Evolutionary conservation across 53 echinoderm and acorn worm species (phyloP).

Genomic region (Actinopyga echinites): DNA sequence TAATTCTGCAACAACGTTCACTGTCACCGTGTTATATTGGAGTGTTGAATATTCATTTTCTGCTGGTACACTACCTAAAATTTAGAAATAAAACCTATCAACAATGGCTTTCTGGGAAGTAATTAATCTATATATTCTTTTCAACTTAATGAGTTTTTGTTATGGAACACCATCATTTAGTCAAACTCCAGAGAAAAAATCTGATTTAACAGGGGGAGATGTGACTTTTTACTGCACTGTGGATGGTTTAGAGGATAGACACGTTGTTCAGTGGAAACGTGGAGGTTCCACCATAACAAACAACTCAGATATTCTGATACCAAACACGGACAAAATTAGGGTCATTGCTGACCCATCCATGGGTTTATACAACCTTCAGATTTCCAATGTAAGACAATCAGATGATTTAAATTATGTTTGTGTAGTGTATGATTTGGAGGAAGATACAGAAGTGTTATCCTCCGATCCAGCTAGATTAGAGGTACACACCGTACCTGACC

Average conservation of each 20-base stretch:
- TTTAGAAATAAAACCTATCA: not conserved
- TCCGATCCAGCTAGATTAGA: slow-evolving; percentile 65
- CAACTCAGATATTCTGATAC: slow-evolving; percentile 37
- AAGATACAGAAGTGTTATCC: not conserved
- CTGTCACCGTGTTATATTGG: too few species aligned
- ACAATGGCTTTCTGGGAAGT: not conserved
- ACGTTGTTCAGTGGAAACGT: slow-evolving; percentile 70
- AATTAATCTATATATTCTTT: slow-evolving; percentile 6
- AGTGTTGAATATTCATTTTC: too few species aligned
- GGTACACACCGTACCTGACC: slow-evolving; percentile 76
- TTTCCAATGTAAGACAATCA: slow-evolving; percentile 51
- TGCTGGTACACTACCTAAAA: too few species aligned
- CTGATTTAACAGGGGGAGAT: slow-evolving; percentile 59
- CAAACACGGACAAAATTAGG: not conserved
- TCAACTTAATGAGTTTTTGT: not conserved
- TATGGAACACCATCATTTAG: slow-evolving; percentile 15
- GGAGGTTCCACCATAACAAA: slow-evolving; percentile 55
- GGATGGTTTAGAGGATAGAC: slow-evolving; percentile 38
- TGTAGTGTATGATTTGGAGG: slow-evolving; percentile 33
- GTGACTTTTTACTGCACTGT: slow-evolving; percentile 72
- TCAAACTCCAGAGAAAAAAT: slow-evolving; percentile 20
- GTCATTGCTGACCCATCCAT: slow-evolving; percentile 19
- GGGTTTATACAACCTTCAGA: slow-evolving; percentile 80
- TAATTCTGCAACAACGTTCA: too few species aligned
- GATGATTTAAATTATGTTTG: slow-evolving; percentile 77